Percentiles rank a stretch among this genome's conserved stretches.
These are phyloP conservation scores for Trichonephila clavata DNA, from an alignment of 1,140 invertebrate species.

Conservation along the genomic window DNA sequence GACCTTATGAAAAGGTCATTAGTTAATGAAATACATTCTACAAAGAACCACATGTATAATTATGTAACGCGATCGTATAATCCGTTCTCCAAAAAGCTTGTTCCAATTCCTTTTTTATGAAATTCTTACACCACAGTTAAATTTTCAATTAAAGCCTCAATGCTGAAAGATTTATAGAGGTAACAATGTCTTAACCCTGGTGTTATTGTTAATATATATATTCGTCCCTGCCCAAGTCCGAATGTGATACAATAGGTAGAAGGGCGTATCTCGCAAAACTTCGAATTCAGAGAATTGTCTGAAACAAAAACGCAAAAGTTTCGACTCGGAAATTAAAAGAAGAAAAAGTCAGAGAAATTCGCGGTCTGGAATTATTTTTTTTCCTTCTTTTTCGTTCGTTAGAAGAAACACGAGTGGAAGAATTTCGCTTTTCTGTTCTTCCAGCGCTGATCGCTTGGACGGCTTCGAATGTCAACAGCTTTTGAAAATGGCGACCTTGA, in stretches of 20 bases:
- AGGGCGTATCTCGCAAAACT: background rate
- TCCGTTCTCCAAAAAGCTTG: background rate
- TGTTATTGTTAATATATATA: background rate
- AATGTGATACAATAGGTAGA: background rate
- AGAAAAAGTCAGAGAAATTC: background rate
- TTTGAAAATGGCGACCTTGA: slow-evolving; percentile 33
- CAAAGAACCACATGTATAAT: background rate
- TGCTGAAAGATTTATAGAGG: background rate
- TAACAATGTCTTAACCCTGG: background rate
- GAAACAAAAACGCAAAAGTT: slow-evolving; percentile 2
- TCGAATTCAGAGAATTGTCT: slow-evolving; percentile 13
- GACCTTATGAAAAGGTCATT: background rate
- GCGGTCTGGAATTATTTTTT: slow-evolving; percentile 38
- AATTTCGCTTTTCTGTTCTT: slow-evolving; percentile 38
- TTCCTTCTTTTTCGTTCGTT: background rate
- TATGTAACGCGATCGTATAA: background rate
- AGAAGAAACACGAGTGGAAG: background rate
- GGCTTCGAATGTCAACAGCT: slow-evolving; percentile 52
- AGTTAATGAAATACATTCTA: background rate
- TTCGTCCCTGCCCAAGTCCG: background rate
- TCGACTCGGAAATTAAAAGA: background rate
- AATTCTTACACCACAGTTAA: background rate
- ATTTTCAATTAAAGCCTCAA: background rate
- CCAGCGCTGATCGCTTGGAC: background rate
- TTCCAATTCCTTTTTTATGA: background rate